Conservation (phyloP, 1,140 invertebrate genomes). For the Euura lappo region DNA sequence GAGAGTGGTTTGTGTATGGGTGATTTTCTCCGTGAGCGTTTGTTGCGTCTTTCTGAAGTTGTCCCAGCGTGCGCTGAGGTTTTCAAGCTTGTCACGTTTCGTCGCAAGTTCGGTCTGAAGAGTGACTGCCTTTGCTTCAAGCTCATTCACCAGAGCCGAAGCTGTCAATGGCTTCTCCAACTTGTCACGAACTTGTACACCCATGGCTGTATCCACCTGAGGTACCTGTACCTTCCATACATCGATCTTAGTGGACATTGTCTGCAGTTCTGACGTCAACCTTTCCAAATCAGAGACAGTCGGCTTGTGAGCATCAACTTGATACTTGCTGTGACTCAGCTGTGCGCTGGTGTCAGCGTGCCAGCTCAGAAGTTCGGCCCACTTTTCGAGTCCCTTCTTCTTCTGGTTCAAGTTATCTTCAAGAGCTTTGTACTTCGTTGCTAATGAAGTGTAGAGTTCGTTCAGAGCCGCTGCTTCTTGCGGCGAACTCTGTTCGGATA, state of each 20-base stretch:
- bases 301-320: conserved; percentile 76
- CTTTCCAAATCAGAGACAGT: conserved; percentile 69
- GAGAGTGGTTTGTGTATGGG: conserved; percentile 64
- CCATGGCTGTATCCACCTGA: conserved; percentile 71
- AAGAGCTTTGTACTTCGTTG: conserved; percentile 77
- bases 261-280: conserved; percentile 72
- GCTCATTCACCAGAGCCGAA: conserved; percentile 70
- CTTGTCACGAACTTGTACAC: conserved; percentile 71
- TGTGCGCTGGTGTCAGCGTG: conserved; percentile 81
- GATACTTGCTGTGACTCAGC: conserved; percentile 79
- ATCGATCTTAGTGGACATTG: conserved; percentile 68
- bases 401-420: conserved; percentile 78
- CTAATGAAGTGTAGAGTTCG: conserved; percentile 75
- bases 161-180: conserved; percentile 73
- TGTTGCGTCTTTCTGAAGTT: conserved; percentile 73
- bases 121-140: conserved; percentile 71
- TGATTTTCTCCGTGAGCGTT: conserved; percentile 67
- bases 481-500: conserved; percentile 71
- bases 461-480: conserved; percentile 76
- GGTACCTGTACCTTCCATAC: conserved; percentile 74
- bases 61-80: conserved; percentile 72
- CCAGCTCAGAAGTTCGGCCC: conserved; percentile 83
- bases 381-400: conserved; percentile 79
- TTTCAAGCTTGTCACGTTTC: conserved; percentile 71
- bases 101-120: conserved; percentile 69